Conservation (phyloP, 2,797 vertebrate species). For the Poecilia velifera region DNA sequence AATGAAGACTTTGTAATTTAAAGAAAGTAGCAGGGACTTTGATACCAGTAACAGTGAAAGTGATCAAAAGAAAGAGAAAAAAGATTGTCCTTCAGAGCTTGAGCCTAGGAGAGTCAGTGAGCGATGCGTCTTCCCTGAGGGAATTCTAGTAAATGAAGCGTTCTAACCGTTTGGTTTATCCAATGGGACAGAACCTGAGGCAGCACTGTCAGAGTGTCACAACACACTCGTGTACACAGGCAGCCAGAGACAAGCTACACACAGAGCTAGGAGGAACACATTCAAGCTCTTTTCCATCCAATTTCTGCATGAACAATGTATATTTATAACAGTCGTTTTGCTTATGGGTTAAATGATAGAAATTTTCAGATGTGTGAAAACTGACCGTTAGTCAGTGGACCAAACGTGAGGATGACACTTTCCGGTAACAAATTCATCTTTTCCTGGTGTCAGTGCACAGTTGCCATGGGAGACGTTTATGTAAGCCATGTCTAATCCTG, state of each 20-base stretch:
- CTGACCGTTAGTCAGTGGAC: constrained; percentile 54
- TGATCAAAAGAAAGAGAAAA: background rate
- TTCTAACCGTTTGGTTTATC: constrained; percentile 60
- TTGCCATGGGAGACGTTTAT: constrained; percentile 82
- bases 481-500: constrained; percentile 80
- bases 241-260: constrained; percentile 6
- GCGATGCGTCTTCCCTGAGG: constrained; percentile 53
- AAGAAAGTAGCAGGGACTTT: background rate
- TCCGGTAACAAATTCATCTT: constrained; percentile 36
- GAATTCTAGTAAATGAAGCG: constrained; percentile 64
- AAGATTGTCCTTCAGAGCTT: constrained; percentile 44
- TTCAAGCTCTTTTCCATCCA: background rate
- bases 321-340: background rate
- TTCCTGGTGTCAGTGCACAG: constrained; percentile 52
- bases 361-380: constrained; percentile 11
- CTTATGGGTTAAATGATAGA: background rate
- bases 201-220: constrained; percentile 61
- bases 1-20: background rate
- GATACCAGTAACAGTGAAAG: background rate
- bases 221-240: constrained; percentile 41
- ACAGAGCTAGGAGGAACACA: background rate
- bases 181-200: constrained; percentile 59
- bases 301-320: background rate
- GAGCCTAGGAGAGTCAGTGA: constrained; percentile 50
- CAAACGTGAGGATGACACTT: constrained; percentile 36